phyloP scores from a whole-genome alignment of 1,140 invertebrate species.

The Telenomus remus region DNA sequence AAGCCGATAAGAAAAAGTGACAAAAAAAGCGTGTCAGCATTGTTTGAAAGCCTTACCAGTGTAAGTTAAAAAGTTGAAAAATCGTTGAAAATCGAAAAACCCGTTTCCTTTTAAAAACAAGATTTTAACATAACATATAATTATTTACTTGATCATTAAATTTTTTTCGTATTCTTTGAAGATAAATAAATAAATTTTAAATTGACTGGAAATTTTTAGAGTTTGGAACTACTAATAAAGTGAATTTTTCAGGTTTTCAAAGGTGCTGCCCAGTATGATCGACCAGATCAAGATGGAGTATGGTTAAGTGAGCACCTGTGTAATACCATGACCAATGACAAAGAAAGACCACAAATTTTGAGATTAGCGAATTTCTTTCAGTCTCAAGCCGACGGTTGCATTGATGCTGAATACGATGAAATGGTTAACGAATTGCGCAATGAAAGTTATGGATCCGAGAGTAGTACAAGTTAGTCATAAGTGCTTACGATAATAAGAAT shows the following conservation, averaged over 20 bases:
- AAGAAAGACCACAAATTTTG: background rate
- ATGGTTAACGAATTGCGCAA: background rate
- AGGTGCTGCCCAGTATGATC: slow-evolving; percentile 19
- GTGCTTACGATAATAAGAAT: too few relatives aligned
- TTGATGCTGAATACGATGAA: slow-evolving; percentile 6
- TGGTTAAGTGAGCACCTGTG: slow-evolving; percentile 10
- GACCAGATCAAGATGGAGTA: background rate
- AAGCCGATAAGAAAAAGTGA: background rate
- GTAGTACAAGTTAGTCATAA: background rate
- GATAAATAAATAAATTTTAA: too few relatives aligned
- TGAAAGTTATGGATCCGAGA: background rate
- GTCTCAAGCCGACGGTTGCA: background rate
- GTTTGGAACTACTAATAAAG: too few relatives aligned
- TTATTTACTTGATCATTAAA: too few relatives aligned
- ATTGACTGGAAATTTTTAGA: too few relatives aligned
- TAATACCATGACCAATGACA: slow-evolving; percentile 2
- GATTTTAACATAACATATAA: too few relatives aligned
- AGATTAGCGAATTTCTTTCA: slow-evolving; percentile 6
- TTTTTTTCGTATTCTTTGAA: too few relatives aligned
- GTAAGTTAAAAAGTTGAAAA: background rate
- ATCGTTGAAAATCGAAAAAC: too few relatives aligned
- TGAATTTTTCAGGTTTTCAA: slow-evolving; percentile 22
- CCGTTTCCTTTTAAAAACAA: too few relatives aligned
- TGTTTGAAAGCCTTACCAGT: background rate
- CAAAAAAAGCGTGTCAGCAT: background rate